Evolutionary conservation across 2,113 vertebrate species (phyloP).

Genomic region (Lamprotornis superbus): DNA sequence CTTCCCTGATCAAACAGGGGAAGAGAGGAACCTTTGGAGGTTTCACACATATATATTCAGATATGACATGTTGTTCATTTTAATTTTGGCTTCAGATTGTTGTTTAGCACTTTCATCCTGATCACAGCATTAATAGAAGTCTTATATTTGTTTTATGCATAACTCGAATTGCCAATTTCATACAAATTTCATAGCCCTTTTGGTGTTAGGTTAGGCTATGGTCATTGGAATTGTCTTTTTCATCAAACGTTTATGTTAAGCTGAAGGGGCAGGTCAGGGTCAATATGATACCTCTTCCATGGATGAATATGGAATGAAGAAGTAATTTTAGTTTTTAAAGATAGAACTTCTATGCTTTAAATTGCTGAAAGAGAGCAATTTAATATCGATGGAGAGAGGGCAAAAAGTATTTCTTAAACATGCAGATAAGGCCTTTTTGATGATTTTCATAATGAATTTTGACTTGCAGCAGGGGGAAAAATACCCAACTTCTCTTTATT

Average conservation of each 20-base stretch:
- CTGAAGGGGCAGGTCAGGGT: neutral
- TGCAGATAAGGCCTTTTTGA: neutral
- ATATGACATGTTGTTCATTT: neutral
- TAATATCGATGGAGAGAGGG: neutral
- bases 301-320: neutral
- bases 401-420: neutral
- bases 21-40: neutral
- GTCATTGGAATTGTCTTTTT: neutral
- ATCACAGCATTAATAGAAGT: neutral
- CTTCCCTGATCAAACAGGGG: neutral
- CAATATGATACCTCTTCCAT: neutral
- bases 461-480: neutral
- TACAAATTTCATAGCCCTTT: neutral
- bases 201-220: neutral
- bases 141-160: neutral
- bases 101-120: neutral
- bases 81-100: neutral
- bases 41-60: neutral
- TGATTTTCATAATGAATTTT: neutral
- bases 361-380: neutral
- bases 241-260: neutral
- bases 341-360: neutral
- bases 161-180: neutral
- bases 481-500: neutral
- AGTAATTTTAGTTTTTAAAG: neutral